Conservation (phyloP, 1,140 invertebrate species). For the Caenorhabditis remanei region DNA sequence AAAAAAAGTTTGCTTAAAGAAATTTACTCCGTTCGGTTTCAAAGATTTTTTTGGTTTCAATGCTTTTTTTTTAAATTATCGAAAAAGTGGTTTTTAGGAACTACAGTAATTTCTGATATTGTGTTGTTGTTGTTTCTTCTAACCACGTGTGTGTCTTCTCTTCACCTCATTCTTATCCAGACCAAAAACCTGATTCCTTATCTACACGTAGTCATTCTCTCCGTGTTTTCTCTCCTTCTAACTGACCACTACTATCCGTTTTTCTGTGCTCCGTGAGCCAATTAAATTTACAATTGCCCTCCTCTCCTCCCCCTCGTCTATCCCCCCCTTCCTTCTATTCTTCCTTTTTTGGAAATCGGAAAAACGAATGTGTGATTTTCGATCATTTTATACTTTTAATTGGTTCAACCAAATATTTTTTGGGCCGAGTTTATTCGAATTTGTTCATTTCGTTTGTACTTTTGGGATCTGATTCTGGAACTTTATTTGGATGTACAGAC, state of each 20-base stretch:
- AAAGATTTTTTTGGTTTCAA: too few relatives aligned
- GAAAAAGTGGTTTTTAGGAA: too few relatives aligned
- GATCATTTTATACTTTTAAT: conserved; percentile 32
- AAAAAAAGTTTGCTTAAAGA: not conserved
- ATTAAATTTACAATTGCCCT: conserved; percentile 16
- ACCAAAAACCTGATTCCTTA: not conserved
- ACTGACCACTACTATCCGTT: not conserved
- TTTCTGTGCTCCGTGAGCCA: not conserved
- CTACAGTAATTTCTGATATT: too few relatives aligned
- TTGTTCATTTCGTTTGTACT: not conserved
- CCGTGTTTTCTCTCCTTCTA: not conserved
- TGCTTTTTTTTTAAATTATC: too few relatives aligned
- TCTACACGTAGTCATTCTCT: not conserved
- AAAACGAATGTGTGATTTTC: not conserved
- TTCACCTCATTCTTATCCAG: too few relatives aligned
- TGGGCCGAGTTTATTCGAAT: not conserved
- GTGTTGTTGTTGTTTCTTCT: too few relatives aligned
- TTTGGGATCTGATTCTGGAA: too few relatives aligned
- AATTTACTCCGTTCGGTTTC: too few relatives aligned
- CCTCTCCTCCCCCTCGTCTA: not conserved
- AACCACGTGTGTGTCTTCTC: too few relatives aligned
- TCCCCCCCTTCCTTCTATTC: not conserved
- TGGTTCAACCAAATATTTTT: not conserved
- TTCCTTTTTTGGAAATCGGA: not conserved
- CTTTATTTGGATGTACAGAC: too few relatives aligned